Evolutionary conservation across 2,113 vertebrate genomes (phyloP).

Genomic region (Melanotaenia duboulayi): DNA sequence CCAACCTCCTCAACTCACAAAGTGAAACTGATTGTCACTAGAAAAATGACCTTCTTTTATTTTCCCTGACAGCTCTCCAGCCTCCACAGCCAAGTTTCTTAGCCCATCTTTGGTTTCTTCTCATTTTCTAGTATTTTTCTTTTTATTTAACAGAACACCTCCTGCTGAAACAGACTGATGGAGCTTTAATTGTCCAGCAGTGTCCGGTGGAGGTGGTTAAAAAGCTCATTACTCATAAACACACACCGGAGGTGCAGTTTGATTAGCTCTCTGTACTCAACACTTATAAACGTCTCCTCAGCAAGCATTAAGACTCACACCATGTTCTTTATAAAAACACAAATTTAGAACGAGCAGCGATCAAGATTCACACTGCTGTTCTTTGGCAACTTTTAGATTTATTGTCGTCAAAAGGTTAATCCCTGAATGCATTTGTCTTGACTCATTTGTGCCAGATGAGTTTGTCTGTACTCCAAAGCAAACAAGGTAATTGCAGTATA

Average conservation of each 20-base stretch:
- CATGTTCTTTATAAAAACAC: constrained; percentile 3
- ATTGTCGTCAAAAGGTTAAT: background rate
- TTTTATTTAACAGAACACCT: constrained; percentile 1
- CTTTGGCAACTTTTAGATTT: constrained; percentile 19
- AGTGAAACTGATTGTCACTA: background rate
- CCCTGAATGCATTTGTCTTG: background rate
- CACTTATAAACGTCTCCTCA: constrained; percentile 28
- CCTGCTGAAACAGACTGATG: constrained; percentile 7
- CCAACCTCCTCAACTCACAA: background rate
- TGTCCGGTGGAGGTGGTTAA: constrained; percentile 25
- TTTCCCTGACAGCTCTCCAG: background rate
- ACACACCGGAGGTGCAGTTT: constrained; percentile 20
- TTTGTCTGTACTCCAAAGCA: constrained; percentile 33
- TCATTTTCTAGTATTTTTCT: background rate
- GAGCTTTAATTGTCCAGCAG: constrained; percentile 6
- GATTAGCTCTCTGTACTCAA: constrained; percentile 36
- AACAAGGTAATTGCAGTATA: constrained; percentile 44
- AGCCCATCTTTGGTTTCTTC: background rate
- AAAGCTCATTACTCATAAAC: constrained; percentile 24
- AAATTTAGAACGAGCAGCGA: background rate
- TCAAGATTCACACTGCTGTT: background rate
- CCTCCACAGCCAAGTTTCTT: background rate
- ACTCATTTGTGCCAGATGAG: constrained; percentile 24
- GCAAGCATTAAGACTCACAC: constrained; percentile 21
- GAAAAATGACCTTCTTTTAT: background rate